Percentiles rank a stretch among this genome's conserved stretches.
These are phyloP conservation scores for Charanyca ferruginea DNA, from an alignment of 2,888 invertebrate genomes.

Conservation along the genomic window DNA sequence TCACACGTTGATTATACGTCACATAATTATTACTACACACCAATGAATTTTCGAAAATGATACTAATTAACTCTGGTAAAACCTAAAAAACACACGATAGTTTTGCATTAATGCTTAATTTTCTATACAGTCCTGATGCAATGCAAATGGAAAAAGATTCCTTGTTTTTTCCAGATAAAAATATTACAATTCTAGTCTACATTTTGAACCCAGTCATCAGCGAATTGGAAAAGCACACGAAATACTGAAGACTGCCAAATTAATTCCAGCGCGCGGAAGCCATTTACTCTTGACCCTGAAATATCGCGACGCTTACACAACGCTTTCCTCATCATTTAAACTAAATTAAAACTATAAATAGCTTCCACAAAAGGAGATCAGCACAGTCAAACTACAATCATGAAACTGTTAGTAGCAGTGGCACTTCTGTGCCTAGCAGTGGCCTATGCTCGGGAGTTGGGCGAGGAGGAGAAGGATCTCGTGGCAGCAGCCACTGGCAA, in stretches of 20 bases:
- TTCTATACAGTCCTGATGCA: too few relatives aligned
- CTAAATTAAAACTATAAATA: slow-evolving; percentile 81
- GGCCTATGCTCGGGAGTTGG: slow-evolving; percentile 79
- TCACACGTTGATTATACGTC: too few relatives aligned
- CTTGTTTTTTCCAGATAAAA: background rate
- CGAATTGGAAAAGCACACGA: slow-evolving; percentile 26
- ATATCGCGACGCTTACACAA: slow-evolving; percentile 64
- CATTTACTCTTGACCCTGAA: slow-evolving; percentile 59
- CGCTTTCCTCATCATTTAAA: slow-evolving; percentile 81
- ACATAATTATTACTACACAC: too few relatives aligned
- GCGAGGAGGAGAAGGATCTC: slow-evolving; percentile 82
- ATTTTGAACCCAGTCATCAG: background rate
- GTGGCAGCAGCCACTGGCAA: slow-evolving; percentile 80
- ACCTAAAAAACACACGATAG: too few relatives aligned
- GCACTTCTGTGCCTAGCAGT: slow-evolving; percentile 83
- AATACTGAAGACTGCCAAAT: slow-evolving; percentile 43
- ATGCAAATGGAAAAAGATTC: background rate
- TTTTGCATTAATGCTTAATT: too few relatives aligned
- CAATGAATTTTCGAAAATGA: too few relatives aligned
- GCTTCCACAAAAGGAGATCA: slow-evolving; percentile 67
- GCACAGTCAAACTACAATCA: slow-evolving; percentile 79
- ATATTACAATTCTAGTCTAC: background rate
- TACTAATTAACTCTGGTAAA: too few relatives aligned
- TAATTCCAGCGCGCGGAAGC: slow-evolving; percentile 37
- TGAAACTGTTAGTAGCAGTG: slow-evolving; percentile 82